Conservation (phyloP, 2,113 vertebrate genomes). For the Hyperopisus bebe region DNA sequence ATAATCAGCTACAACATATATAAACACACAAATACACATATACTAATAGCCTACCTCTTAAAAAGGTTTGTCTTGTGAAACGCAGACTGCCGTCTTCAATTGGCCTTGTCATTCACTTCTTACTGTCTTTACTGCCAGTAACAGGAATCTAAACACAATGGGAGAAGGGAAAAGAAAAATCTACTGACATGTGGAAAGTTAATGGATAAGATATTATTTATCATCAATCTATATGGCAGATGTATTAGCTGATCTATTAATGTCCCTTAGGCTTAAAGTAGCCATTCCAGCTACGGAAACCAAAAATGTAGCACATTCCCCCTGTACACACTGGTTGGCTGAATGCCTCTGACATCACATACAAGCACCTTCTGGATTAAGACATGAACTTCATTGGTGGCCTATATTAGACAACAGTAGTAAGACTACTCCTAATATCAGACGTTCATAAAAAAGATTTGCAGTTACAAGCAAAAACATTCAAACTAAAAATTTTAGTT, state of each 20-base stretch:
- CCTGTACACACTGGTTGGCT: neutral
- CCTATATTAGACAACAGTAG: neutral
- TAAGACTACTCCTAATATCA: neutral
- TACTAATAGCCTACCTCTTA: neutral
- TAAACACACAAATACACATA: neutral
- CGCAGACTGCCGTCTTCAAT: neutral
- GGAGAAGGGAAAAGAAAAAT: neutral
- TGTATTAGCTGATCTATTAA: neutral
- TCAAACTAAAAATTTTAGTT: neutral
- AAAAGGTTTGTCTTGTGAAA: neutral
- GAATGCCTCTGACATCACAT: neutral
- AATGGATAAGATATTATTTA: neutral
- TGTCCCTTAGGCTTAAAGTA: neutral
- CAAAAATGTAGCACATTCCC: neutral
- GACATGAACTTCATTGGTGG: neutral
- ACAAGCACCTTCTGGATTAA: neutral
- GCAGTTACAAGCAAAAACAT: neutral
- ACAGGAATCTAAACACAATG: neutral
- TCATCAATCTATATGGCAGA: neutral
- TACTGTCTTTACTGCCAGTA: no score
- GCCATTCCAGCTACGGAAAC: neutral
- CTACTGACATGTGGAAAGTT: neutral
- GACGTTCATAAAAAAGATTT: neutral
- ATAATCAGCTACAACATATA: neutral
- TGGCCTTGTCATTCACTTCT: neutral